Percentiles rank a stretch among this genome's conserved stretches.
Evolutionary conservation across 1,140 invertebrate species (phyloP).

Genomic region (Bombus polaris): DNA sequence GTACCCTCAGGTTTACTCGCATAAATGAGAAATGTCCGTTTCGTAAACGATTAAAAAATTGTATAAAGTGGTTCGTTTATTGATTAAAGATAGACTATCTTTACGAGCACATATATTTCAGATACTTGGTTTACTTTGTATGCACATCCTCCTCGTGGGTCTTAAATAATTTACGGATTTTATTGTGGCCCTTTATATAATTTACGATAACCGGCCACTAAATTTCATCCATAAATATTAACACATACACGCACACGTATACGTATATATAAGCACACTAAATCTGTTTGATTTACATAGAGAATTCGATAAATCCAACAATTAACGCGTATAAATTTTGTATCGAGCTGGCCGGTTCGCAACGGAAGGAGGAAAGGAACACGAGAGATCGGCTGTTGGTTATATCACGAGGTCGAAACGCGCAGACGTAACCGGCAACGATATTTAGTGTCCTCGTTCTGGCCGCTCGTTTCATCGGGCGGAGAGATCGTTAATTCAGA

Average conservation of each 20-base stretch:
- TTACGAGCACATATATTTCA: not conserved
- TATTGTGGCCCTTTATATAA: not conserved
- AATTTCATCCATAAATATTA: not conserved
- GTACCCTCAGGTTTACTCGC: no score
- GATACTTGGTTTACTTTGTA: not conserved
- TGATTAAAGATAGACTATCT: not conserved
- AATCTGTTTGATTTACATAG: no score
- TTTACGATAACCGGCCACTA: not conserved
- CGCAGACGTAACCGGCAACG: not conserved
- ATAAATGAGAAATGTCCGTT: not conserved
- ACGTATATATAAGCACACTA: not conserved
- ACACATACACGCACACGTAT: rapidly evolving
- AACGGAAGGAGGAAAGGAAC: not conserved
- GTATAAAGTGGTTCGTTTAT: no score
- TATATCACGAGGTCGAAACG: not conserved
- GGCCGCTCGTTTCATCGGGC: not conserved
- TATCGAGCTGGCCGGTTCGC: no score
- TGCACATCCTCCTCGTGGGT: not conserved
- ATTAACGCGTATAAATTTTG: conserved; percentile 10
- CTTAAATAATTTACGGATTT: not conserved
- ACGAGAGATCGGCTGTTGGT: not conserved
- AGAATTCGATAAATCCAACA: not conserved
- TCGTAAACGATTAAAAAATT: not conserved
- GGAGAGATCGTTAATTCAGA: conserved; percentile 40
- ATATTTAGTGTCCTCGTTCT: conserved; percentile 3